Evolutionary conservation across 2,113 vertebrate species (phyloP), one percentile per base, ranked within the genome.

Genomic region (Petromus typicus): DNA sequence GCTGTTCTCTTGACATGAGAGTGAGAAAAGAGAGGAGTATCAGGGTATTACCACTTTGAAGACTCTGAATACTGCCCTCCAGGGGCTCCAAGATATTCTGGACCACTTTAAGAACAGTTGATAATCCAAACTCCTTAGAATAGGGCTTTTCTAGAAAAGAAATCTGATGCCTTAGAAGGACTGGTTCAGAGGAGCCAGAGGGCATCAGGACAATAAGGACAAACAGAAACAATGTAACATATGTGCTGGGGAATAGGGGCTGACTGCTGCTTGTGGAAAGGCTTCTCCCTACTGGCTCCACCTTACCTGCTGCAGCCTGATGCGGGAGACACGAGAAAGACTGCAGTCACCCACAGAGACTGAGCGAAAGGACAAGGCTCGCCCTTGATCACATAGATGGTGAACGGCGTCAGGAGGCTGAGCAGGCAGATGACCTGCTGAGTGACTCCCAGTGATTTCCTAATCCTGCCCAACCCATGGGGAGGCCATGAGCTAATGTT

Each of bases 291-390:
- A 30, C n/a, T 16, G 32, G 18, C 34, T 45, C 2, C 45, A 22
- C 17, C 6, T 51, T 25, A 14, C 37, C 45, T 78, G 69, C 40
- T 5, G n/a, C 4, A 45, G 17, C n/a, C 25, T 59, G 27, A 4
- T 5, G 25, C 45, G 0, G 2, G 40, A 82, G 54, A 48, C 30
- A 5, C 40, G 20, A 57, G 56, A 57, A 56, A 43, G 48, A 27
- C 54, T n/a, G 0, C 3, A 0, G 0, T 0, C 10, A 40, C 40
- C 45, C 10, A 7, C 1, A 3, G 40, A 40, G 48, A 17, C 51
- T n/a, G 56, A 63, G 43, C 7, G 66, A 25, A n/a, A 86, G 23
- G 7, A 37, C 73, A 48, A 69, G 30, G 20, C n/a, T 48, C 16
- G 86, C 20, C 5, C 48, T 13, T n/a, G 10, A 59, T 45, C 14